Conservation (phyloP, 1,140 invertebrate genomes). For the Drosophila funebris region DNA sequence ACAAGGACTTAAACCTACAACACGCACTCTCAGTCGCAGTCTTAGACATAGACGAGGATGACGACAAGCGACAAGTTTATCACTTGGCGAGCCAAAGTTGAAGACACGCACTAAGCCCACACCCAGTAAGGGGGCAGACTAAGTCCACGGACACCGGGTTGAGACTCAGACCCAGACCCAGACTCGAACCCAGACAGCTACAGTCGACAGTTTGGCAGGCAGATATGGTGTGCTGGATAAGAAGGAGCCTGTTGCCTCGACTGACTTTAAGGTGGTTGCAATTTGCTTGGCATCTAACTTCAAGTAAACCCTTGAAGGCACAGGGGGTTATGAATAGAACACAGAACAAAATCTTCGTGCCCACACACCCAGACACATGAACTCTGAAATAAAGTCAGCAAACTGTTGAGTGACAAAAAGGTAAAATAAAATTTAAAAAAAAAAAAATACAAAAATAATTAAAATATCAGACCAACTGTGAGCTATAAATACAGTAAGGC, state of each 20-base stretch:
- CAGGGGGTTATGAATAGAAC: slow-evolving; percentile 20
- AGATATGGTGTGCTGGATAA: slow-evolving; percentile 66
- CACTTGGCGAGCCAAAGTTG: slow-evolving; percentile 56
- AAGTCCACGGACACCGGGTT: background rate
- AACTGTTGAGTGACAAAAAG: slow-evolving; percentile 48
- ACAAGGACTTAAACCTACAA: slow-evolving; percentile 62
- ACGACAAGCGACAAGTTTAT: slow-evolving; percentile 79
- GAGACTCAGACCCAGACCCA: background rate
- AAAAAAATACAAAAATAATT: background rate
- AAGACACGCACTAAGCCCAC: slow-evolving; percentile 49
- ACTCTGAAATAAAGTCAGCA: slow-evolving; percentile 51
- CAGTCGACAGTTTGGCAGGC: slow-evolving; percentile 60
- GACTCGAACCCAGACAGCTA: slow-evolving; percentile 9
- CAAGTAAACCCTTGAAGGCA: slow-evolving; percentile 43
- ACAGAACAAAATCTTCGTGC: slow-evolving; percentile 1
- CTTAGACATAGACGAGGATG: slow-evolving; percentile 20
- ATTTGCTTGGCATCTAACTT: slow-evolving; percentile 55
- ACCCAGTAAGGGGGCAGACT: slow-evolving; percentile 8
- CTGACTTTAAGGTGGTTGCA: too few species aligned
- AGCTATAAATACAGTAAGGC: slow-evolving; percentile 43
- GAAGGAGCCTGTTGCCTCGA: slow-evolving; percentile 14
- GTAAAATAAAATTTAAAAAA: slow-evolving; percentile 1
- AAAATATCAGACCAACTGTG: background rate
- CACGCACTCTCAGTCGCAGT: slow-evolving; percentile 10
- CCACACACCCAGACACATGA: slow-evolving; percentile 12